phyloP scores from a whole-genome alignment of 2,888 invertebrate species.

The Conomelus anceps region DNA sequence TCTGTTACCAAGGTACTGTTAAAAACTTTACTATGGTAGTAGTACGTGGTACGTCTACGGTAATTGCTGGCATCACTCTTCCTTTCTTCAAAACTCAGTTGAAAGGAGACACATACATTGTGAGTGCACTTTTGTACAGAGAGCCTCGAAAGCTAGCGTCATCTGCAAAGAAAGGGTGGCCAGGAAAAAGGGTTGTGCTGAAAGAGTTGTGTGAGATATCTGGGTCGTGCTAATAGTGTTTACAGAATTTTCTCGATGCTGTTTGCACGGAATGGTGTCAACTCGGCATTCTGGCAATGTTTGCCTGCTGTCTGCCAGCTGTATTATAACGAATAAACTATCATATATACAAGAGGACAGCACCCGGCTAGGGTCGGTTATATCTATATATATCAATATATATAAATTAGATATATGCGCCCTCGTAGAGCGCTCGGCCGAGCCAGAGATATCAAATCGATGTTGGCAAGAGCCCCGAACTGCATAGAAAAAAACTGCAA shows the following conservation, averaged over 20 bases:
- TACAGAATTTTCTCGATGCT: neutral
- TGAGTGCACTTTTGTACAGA: neutral
- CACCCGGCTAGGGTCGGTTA: too few relatives aligned
- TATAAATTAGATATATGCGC: neutral
- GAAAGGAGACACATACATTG: neutral
- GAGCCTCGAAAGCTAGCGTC: neutral
- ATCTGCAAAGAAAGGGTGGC: neutral
- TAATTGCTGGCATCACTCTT: neutral
- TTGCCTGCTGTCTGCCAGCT: neutral
- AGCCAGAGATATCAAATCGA: neutral
- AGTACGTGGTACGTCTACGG: too few relatives aligned
- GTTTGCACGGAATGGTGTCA: neutral
- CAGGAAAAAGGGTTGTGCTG: neutral
- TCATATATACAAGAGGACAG: neutral
- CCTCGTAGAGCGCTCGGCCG: neutral
- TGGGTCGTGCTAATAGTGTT: neutral
- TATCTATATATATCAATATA: neutral
- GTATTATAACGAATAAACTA: neutral
- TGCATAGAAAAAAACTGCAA: neutral
- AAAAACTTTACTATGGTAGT: too few relatives aligned
- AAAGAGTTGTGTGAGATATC: neutral
- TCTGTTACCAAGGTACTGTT: too few relatives aligned
- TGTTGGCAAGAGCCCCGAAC: neutral
- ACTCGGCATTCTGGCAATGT: neutral
- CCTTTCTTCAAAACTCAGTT: neutral